Evolutionary conservation across 2,113 vertebrate genomes (phyloP).

Genomic region (Tamias sibiricus): DNA sequence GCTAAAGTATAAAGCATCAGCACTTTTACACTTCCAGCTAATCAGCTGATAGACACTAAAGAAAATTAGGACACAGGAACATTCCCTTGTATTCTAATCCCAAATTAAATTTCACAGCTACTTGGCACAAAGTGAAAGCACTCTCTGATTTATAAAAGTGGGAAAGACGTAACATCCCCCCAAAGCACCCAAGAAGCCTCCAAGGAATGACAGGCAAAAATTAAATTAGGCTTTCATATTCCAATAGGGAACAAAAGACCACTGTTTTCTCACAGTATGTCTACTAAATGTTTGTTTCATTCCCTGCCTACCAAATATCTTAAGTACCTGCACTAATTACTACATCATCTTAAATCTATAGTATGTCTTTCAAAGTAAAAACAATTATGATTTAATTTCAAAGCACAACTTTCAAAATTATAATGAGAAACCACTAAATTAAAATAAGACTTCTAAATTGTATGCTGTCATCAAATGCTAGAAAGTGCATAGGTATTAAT

Average conservation of each 20-base stretch:
- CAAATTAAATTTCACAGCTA: not conserved
- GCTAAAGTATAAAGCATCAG: not conserved
- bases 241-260: not conserved
- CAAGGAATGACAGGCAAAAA: not conserved
- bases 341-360: conserved; percentile 21
- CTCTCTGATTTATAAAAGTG: not conserved
- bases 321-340: conserved; percentile 7
- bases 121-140: not conserved
- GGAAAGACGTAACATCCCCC: not conserved
- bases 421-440: conserved; percentile 55
- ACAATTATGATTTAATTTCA: conserved; percentile 47
- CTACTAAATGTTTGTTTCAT: not conserved
- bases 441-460: conserved; percentile 56
- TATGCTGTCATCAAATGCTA: conserved; percentile 15
- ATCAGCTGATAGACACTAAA: not conserved
- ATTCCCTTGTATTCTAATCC: not conserved
- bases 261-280: not conserved
- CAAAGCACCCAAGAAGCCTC: not conserved
- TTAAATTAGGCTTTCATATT: not conserved
- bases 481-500: not conserved
- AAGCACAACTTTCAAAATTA: conserved; percentile 56
- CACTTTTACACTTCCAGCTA: not conserved
- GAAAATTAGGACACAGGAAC: not conserved
- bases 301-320: not conserved
- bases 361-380: conserved; percentile 54